Conservation (phyloP, 2,797 vertebrate species). For the Pipistrellus nathusii region DNA sequence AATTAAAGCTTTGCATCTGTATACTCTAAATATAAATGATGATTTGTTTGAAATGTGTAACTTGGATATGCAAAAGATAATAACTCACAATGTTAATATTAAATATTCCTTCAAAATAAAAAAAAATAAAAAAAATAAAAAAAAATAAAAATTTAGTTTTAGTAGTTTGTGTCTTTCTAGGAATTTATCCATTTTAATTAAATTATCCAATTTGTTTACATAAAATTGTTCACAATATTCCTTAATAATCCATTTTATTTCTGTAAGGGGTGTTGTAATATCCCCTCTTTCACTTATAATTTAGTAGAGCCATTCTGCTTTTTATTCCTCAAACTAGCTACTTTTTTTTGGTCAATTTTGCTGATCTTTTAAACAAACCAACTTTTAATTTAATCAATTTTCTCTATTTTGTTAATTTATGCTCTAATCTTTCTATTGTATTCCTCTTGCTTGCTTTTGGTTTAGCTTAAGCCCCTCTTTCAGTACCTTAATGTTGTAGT, state of each 20-base stretch:
- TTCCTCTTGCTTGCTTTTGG: neutral
- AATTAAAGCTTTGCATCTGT: no score
- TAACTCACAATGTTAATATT: no score
- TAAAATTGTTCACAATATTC: neutral
- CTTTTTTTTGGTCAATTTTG: slow-evolving; percentile 22
- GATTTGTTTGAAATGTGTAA: no score
- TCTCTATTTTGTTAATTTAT: neutral
- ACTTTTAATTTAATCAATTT: neutral
- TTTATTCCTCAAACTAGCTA: neutral
- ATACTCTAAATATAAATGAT: no score
- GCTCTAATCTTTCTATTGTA: neutral
- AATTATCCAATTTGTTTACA: neutral
- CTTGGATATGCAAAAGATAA: no score
- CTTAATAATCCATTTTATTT: neutral
- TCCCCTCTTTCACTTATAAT: neutral
- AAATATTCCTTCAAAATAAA: no score
- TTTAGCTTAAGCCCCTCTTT: neutral
- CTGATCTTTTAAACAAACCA: neutral
- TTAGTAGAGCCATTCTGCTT: neutral
- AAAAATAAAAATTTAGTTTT: neutral
- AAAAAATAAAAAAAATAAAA: no score
- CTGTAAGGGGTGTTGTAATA: neutral
- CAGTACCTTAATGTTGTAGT: neutral
- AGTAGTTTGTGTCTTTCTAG: neutral
- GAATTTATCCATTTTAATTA: neutral